Conservation (phyloP, 2,797 vertebrate species). For the Malacoraja senta region DNA sequence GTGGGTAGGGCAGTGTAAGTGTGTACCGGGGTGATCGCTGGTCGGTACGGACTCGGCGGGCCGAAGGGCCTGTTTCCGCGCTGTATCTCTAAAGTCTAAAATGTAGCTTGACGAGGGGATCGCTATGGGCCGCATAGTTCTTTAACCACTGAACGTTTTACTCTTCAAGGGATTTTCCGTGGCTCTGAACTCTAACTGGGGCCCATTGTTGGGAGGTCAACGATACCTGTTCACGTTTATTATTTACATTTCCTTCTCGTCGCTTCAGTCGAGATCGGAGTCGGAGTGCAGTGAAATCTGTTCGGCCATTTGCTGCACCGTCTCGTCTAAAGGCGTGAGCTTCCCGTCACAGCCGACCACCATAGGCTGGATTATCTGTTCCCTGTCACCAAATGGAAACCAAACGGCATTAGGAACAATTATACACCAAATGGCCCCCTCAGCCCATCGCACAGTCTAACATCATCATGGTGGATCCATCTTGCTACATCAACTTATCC, state of each 20-base stretch:
- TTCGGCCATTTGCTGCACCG: slow-evolving; percentile 41
- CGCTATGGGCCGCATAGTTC: background rate
- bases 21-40: no score
- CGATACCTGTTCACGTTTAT: no score
- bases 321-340: slow-evolving; percentile 52
- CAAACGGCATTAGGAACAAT: background rate
- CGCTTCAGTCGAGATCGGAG: slow-evolving; percentile 24
- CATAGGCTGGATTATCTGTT: slow-evolving; percentile 61
- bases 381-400: slow-evolving; percentile 45
- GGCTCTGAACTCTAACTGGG: background rate
- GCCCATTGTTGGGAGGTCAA: background rate
- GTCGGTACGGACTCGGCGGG: no score
- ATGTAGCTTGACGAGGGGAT: no score
- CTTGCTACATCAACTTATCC: background rate
- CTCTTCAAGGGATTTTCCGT: background rate
- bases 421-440: background rate
- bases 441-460: background rate
- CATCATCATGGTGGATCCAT: background rate
- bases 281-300: slow-evolving; percentile 43
- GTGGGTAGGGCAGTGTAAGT: no score
- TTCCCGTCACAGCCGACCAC: slow-evolving; percentile 53
- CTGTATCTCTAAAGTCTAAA: no score
- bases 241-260: background rate
- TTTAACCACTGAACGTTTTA: background rate
- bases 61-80: no score